Evolutionary conservation across 1,140 invertebrate species (phyloP).

Genomic region (Pogonomyrmex californicus): DNA sequence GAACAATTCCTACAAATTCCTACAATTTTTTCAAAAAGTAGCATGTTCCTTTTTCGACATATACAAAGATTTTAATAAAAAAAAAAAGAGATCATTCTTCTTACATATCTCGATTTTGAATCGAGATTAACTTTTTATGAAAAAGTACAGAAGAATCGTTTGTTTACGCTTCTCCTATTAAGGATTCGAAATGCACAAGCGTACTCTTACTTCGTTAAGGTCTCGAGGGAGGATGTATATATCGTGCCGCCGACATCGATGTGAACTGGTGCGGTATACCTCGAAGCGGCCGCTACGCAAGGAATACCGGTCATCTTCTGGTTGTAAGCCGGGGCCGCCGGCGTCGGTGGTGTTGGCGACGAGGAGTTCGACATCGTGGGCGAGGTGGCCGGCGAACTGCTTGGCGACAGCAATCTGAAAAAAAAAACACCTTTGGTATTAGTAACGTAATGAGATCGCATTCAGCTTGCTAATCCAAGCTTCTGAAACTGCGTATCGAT

Average conservation of each 20-base stretch:
- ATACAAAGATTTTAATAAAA: background rate
- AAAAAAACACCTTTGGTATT: constrained; percentile 78
- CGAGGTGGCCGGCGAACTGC: constrained; percentile 90
- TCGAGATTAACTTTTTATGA: background rate
- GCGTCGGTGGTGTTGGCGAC: constrained; percentile 89
- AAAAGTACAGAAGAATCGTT: background rate
- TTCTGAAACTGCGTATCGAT: background rate
- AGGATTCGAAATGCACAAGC: background rate
- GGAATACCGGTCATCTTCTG: constrained; percentile 95
- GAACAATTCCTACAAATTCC: background rate
- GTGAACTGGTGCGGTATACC: constrained; percentile 98
- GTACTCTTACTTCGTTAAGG: constrained; percentile 95
- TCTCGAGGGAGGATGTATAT: constrained; percentile 98
- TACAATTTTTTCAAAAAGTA: background rate
- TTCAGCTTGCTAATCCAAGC: background rate
- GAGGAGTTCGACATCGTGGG: constrained; percentile 90
- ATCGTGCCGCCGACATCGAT: constrained; percentile 99
- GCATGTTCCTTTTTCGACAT: background rate
- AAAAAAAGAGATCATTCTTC: background rate
- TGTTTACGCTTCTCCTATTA: constrained; percentile 14
- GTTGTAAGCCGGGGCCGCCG: constrained; percentile 87
- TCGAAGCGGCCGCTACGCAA: constrained; percentile 95
- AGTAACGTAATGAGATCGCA: constrained; percentile 39
- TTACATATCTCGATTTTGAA: background rate
- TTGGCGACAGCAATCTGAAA: constrained; percentile 89